A percentile compares a stretch with the other conserved stretches of the same genome.
Conservation (phyloP, 2,888 invertebrate genomes). For the Azorinus chamasolen region DNA sequence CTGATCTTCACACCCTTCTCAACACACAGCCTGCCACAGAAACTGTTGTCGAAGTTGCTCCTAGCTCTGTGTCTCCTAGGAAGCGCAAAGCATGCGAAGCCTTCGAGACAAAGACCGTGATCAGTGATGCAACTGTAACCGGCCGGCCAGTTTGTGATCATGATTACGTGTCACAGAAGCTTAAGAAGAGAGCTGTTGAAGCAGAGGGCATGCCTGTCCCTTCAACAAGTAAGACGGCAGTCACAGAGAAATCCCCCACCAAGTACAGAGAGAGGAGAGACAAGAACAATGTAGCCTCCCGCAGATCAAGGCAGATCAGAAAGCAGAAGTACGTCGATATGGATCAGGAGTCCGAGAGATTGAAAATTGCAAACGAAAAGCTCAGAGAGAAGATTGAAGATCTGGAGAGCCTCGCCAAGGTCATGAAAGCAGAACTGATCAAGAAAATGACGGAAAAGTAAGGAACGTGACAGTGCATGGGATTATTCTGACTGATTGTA, state of each 20-base stretch:
- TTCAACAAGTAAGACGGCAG: slow-evolving; percentile 12
- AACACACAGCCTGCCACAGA: too few species aligned
- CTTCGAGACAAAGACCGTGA: slow-evolving; percentile 1
- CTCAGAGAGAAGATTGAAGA: slow-evolving; percentile 76
- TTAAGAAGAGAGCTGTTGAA: slow-evolving; percentile 27
- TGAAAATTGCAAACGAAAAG: slow-evolving; percentile 76
- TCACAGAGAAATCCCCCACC: slow-evolving; percentile 27
- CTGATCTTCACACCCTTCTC: slow-evolving; percentile 9
- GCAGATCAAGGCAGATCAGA: slow-evolving; percentile 79
- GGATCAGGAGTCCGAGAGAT: slow-evolving; percentile 77
- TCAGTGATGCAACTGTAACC: too few species aligned
- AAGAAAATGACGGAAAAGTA: slow-evolving; percentile 75
- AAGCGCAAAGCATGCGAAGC: slow-evolving; percentile 51
- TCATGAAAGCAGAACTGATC: slow-evolving; percentile 82
- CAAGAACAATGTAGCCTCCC: slow-evolving; percentile 84
- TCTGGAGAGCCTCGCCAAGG: slow-evolving; percentile 79
- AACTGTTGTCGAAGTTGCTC: slow-evolving; percentile 5
- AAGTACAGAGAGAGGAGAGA: slow-evolving; percentile 75
- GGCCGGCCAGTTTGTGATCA: slow-evolving; percentile 60
- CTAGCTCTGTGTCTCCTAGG: slow-evolving; percentile 14
- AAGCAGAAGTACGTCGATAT: slow-evolving; percentile 80
- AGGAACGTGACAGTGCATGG: slow-evolving; percentile 17
- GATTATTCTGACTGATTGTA: slow-evolving; percentile 47
- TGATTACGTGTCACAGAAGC: slow-evolving; percentile 70
- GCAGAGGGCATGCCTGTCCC: background rate